A percentile compares a stretch with the other conserved stretches of the same genome.
These are phyloP conservation scores for Lepeophtheirus salmonis DNA, from an alignment of 1,140 invertebrate species.

Conservation along the genomic window DNA sequence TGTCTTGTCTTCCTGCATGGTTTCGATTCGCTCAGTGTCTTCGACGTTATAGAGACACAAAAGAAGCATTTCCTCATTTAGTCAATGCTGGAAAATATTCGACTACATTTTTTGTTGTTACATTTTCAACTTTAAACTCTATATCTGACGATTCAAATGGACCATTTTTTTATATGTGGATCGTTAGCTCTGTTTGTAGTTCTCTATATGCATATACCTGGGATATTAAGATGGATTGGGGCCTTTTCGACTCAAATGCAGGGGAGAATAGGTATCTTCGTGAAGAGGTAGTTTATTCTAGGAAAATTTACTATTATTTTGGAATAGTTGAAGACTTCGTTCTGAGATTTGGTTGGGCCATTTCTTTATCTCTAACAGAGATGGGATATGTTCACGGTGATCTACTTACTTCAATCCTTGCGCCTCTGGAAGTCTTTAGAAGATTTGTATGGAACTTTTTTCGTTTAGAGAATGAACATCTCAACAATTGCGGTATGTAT, in stretches of 20 bases:
- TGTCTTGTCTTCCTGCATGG: constrained; percentile 84
- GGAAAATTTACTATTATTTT: constrained; percentile 78
- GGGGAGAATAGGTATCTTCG: constrained; percentile 51
- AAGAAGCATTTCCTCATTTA: constrained; percentile 79
- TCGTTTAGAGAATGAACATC: constrained; percentile 94
- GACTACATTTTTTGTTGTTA: constrained; percentile 84
- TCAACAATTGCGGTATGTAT: constrained; percentile 80
- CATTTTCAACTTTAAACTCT: constrained; percentile 48
- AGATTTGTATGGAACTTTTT: constrained; percentile 99
- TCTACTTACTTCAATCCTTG: constrained; percentile 66
- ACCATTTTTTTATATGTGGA: constrained; percentile 61
- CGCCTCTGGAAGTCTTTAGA: constrained; percentile 87
- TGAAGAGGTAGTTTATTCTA: constrained; percentile 44
- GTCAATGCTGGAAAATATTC: constrained; percentile 97
- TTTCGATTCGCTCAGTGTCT: constrained; percentile 94
- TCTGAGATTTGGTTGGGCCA: constrained; percentile 74
- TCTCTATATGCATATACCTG: constrained; percentile 72
- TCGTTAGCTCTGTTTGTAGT: constrained; percentile 48
- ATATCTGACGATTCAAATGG: constrained; percentile 28
- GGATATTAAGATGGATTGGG: constrained; percentile 99
- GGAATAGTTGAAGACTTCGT: constrained; percentile 90
- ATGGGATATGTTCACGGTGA: constrained; percentile 56
- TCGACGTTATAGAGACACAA: constrained; percentile 69
- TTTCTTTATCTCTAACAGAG: constrained; percentile 68
- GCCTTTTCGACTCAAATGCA: constrained; percentile 67